Percentiles rank a stretch among this genome's conserved stretches.
Conservation (phyloP, 2,113 vertebrate species). For the Mastomys coucha region DNA sequence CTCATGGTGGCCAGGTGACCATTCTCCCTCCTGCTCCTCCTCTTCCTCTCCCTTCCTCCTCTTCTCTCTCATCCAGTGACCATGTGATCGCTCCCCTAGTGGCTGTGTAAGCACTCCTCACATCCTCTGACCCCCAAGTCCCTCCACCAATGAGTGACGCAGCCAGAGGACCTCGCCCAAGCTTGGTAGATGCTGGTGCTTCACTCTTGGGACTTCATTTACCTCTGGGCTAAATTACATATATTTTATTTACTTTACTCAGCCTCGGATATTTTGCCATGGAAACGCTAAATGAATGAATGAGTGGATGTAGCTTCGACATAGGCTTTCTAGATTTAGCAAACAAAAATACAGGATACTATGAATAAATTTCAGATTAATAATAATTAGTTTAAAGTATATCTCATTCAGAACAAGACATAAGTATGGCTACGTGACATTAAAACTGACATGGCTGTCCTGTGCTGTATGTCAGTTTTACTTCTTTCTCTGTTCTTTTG, state of each 20-base stretch:
- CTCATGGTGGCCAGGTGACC: neutral
- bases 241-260: neutral
- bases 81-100: neutral
- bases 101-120: no score
- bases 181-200: neutral
- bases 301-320: neutral
- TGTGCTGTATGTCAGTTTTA: fast-evolving
- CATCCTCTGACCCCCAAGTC: fast-evolving
- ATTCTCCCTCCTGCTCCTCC: neutral
- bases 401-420: neutral
- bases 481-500: neutral
- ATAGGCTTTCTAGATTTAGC: neutral
- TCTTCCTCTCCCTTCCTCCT: neutral
- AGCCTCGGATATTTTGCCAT: neutral
- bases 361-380: neutral
- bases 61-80: neutral
- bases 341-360: neutral
- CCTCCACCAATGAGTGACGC: neutral
- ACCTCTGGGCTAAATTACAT: neutral
- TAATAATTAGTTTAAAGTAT: neutral
- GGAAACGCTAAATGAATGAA: neutral
- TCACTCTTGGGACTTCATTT: neutral
- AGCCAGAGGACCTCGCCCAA: neutral
- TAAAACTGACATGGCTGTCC: neutral
- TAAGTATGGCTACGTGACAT: neutral